A percentile compares a stretch with the other conserved stretches of the same genome.
phyloP scores from a whole-genome alignment of 2,888 invertebrate species.

The Parasteatoda lunata region DNA sequence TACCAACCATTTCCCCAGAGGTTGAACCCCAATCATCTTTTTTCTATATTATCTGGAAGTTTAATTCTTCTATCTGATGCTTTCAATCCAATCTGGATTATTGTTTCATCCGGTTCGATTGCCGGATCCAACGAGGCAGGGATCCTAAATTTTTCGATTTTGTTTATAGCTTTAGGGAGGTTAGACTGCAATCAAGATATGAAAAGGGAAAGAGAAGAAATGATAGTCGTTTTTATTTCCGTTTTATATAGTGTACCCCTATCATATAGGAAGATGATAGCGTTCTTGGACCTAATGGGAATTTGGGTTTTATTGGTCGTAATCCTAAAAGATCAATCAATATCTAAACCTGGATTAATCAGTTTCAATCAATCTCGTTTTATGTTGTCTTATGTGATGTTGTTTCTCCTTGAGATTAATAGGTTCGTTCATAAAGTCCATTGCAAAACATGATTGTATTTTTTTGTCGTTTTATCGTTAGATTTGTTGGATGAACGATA shows the following conservation, averaged over 20 bases:
- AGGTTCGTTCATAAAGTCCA: no score
- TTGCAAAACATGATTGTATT: no score
- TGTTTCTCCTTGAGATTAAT: no score
- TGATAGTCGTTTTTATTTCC: slow-evolving; percentile 3
- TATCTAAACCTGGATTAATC: background rate
- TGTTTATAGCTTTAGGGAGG: slow-evolving; percentile 6
- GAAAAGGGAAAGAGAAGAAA: background rate
- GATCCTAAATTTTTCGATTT: background rate
- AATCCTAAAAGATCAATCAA: background rate
- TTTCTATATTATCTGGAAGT: slow-evolving; percentile 32
- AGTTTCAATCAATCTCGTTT: background rate
- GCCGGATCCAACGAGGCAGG: background rate
- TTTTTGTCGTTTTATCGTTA: no score
- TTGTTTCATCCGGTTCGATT: slow-evolving; percentile 40
- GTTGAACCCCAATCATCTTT: slow-evolving; percentile 17
- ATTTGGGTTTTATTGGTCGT: background rate
- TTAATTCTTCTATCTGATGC: slow-evolving; percentile 58
- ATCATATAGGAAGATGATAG: background rate
- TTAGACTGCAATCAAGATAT: background rate
- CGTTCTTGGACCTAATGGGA: background rate
- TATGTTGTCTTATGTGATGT: background rate
- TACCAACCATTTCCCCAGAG: slow-evolving; percentile 26
- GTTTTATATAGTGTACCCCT: background rate
- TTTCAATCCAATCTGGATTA: slow-evolving; percentile 47
- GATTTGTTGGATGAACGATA: no score